A percentile compares a stretch with the other conserved stretches of the same genome.
These are phyloP conservation scores for Eclectus roratus DNA, from an alignment of 2,113 vertebrate genomes.

Conservation along the genomic window DNA sequence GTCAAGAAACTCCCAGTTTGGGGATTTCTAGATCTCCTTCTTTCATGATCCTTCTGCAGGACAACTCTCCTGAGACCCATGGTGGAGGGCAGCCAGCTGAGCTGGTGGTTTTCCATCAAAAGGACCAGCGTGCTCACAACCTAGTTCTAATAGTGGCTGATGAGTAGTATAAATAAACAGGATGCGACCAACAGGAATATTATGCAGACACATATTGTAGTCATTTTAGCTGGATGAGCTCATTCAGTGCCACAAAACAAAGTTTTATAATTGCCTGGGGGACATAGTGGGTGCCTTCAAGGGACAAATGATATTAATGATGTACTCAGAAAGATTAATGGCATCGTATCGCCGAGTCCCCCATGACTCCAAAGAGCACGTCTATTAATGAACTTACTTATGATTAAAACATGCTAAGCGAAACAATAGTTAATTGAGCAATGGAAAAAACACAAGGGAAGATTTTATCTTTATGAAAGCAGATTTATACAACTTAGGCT, in stretches of 20 bases:
- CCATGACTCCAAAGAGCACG: not conserved
- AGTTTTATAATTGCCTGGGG: constrained; percentile 33
- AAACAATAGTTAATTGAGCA: constrained; percentile 65
- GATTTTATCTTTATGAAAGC: constrained; percentile 54
- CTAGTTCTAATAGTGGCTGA: not conserved
- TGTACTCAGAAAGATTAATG: constrained; percentile 51
- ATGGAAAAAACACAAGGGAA: constrained; percentile 49
- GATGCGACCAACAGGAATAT: not conserved
- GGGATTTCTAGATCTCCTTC: not conserved
- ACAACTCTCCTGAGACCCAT: not conserved
- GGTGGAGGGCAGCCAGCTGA: not conserved
- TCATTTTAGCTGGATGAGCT: constrained; percentile 37
- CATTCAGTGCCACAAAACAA: not conserved
- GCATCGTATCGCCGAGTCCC: not conserved
- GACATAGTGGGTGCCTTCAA: constrained; percentile 6
- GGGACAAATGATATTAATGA: constrained; percentile 43
- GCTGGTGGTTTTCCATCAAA: not conserved
- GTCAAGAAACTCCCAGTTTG: not conserved
- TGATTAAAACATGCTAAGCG: constrained; percentile 46
- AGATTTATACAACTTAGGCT: constrained; percentile 32
- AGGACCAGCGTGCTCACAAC: not conserved
- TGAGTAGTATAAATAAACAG: not conserved
- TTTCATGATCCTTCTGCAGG: not conserved
- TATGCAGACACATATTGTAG: not conserved
- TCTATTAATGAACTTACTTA: constrained; percentile 55